phyloP scores from a whole-genome alignment of 37 sponge, comb jelly and placozoan genomes.

The Geodia barretti region DNA sequence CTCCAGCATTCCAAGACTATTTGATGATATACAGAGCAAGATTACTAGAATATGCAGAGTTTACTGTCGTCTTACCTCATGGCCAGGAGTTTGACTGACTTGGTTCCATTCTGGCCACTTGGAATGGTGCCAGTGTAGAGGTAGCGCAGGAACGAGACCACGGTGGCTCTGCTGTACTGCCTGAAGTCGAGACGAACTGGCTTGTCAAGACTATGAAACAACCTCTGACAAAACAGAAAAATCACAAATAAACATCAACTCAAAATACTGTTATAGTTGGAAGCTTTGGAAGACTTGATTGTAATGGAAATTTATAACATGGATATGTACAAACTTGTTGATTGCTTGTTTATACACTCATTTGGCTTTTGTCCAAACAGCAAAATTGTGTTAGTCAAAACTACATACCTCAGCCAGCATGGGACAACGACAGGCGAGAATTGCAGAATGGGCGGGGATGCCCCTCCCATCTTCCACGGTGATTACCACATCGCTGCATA shows the following conservation, averaged over 20 bases:
- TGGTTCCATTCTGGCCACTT: not conserved
- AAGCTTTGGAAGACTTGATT: too few relatives aligned
- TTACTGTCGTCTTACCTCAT: too few relatives aligned
- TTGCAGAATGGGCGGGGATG: constrained; percentile 53
- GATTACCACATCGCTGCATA: constrained; percentile 50
- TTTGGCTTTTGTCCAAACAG: not conserved
- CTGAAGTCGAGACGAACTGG: constrained; percentile 25
- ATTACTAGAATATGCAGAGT: too few relatives aligned
- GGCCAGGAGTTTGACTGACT: not conserved
- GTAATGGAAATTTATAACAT: too few relatives aligned
- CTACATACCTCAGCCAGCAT: constrained; percentile 31
- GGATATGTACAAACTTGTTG: too few relatives aligned
- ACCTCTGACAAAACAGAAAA: too few relatives aligned
- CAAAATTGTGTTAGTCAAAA: too few relatives aligned
- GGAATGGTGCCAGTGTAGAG: constrained; percentile 53
- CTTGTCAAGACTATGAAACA: not conserved
- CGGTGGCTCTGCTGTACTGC: constrained; percentile 5
- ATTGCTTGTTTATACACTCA: too few relatives aligned
- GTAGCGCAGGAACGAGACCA: constrained; percentile 41
- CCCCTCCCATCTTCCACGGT: constrained; percentile 8
- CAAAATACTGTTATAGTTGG: too few relatives aligned
- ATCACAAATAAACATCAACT: too few relatives aligned
- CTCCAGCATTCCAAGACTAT: too few relatives aligned
- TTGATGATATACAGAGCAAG: too few relatives aligned
- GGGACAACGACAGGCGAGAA: constrained; percentile 60